Evolutionary conservation across 2,888 invertebrate genomes (phyloP).

Genomic region (Chirona hameri): DNA sequence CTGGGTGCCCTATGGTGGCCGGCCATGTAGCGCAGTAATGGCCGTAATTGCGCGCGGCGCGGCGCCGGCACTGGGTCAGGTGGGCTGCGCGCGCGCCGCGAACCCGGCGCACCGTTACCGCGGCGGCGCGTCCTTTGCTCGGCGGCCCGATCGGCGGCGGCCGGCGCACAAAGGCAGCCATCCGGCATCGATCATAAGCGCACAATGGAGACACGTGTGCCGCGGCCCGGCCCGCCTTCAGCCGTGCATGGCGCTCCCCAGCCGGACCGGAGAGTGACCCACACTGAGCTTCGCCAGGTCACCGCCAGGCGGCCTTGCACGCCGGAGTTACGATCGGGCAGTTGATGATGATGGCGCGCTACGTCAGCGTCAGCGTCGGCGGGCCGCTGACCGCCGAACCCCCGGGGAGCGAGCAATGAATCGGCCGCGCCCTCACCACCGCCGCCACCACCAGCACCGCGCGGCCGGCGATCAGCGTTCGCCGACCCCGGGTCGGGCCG

Average conservation of each 20-base stretch:
- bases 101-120: not conserved
- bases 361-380: no score
- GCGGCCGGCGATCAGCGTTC: not conserved
- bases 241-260: not conserved
- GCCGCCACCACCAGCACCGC: not conserved
- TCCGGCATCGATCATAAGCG: not conserved
- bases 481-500: not conserved
- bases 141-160: not conserved
- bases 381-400: no score
- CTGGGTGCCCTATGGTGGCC: not conserved
- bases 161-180: not conserved
- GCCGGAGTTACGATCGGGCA: no score
- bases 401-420: not conserved
- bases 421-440: not conserved
- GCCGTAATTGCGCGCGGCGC: not conserved
- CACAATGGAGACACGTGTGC: not conserved
- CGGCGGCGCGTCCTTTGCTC: not conserved
- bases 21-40: not conserved
- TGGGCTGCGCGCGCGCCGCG: not conserved
- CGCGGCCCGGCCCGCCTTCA: not conserved
- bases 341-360: no score
- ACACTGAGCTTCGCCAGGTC: not conserved
- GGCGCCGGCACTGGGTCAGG: not conserved
- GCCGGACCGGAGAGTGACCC: not conserved
- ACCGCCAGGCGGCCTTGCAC: not conserved